Percentiles rank a stretch among this genome's conserved stretches.
These are phyloP conservation scores for Emmelina monodactyla DNA, from an alignment of 2,888 invertebrate species.

Conservation along the genomic window DNA sequence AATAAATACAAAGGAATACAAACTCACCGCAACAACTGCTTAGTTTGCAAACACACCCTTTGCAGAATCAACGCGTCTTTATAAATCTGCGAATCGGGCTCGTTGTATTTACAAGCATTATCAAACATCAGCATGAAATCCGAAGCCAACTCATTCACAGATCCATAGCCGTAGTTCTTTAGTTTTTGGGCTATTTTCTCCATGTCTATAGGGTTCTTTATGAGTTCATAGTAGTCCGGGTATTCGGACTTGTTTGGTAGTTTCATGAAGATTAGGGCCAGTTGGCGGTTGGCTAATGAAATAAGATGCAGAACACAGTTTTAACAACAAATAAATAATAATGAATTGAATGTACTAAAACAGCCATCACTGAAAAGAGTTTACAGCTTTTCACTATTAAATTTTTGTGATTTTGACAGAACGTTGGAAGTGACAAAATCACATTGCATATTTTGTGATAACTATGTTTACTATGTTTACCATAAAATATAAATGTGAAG, in stretches of 20 bases:
- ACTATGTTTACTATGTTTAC: no score
- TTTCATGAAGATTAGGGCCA: constrained; percentile 95
- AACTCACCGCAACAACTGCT: constrained; percentile 77
- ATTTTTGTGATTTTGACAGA: no score
- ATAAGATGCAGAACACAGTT: no score
- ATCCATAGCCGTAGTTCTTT: constrained; percentile 78
- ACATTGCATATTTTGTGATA: no score
- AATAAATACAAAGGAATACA: constrained; percentile 12
- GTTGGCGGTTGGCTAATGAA: constrained; percentile 84
- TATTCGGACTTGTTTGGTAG: constrained; percentile 93
- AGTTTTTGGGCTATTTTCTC: constrained; percentile 90
- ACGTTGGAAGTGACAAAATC: no score
- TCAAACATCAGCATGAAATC: constrained; percentile 95
- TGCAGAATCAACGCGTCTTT: constrained; percentile 95
- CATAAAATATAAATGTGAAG: no score
- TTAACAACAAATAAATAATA: no score
- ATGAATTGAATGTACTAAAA: no score
- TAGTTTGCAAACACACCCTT: constrained; percentile 90
- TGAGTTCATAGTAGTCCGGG: constrained; percentile 97
- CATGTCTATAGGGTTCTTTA: constrained; percentile 96
- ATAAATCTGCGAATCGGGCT: constrained; percentile 96
- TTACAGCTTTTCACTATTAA: no score
- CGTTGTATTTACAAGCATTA: constrained; percentile 97
- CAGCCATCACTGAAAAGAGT: no score
- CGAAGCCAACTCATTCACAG: constrained; percentile 84